Evolutionary conservation across 2,797 vertebrate genomes (phyloP), one percentile per base, ranked within the genome.

Genomic region (Esox lucius): DNA sequence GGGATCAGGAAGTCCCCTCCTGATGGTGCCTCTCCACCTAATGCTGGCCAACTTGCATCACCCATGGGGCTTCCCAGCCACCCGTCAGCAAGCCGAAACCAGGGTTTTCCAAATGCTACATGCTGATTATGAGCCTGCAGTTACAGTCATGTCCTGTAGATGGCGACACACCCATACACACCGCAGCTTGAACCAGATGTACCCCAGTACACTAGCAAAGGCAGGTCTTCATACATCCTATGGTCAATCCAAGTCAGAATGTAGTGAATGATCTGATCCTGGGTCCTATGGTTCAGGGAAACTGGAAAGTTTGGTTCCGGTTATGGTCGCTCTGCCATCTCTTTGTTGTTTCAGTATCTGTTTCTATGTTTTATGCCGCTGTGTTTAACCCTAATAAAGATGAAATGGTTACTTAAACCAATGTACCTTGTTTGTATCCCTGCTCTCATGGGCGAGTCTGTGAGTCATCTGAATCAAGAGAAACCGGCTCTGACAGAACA

Each of bases 381-480:
- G 1, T 28, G 70, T 76, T 75, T 66, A 74, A 83, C 84, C 72
- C 78, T 67, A 83, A 85, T 85, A 87, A 89, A 90, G 19, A 46
- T 39, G 62, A 70, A 72, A 79, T 80, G 51, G 80, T 83, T 28
- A n/a, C 16, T 86, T 85, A 81, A 79, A 87, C 70, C 83, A 53
- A 62, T 82, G 64, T 80, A 42, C 46, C 65, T 22, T 78, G 48
- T 72, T 78, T 81, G 78, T 83, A 81, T 87, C 35, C 80, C 28
- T 80, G 22, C 48, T 46, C 66, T 83, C 79, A 79, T 8, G 75
- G 77, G 86, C 90, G 89, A 88, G 90, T 88, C n/a, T 33, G 17
- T n/a, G 74, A 65, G 76, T 88, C 81, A 80, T 19, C 19, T 59
- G n/a, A 59, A 22, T 59, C 53, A 59, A 59, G n/a, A 59, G n/a